Evolutionary conservation across 2,888 invertebrate species (phyloP).

Genomic region (Conistra vaccinii): DNA sequence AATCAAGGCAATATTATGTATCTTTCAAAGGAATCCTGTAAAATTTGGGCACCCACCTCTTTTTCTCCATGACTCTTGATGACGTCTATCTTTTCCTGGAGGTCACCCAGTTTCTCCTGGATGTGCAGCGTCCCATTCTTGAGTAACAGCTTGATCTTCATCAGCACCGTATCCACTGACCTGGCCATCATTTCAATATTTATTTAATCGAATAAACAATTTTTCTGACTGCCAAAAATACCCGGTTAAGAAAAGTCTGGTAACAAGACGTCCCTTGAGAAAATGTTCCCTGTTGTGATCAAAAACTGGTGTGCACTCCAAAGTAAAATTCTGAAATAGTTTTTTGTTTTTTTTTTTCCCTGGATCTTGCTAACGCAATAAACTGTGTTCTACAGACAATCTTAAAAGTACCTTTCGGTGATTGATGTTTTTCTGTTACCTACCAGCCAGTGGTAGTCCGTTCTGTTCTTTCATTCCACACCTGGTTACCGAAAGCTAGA

Average conservation of each 20-base stretch:
- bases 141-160: slow-evolving; percentile 83
- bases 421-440: background rate
- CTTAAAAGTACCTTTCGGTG: background rate
- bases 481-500: background rate
- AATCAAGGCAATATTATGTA: background rate
- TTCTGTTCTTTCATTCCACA: background rate
- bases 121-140: slow-evolving; percentile 85
- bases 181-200: slow-evolving; percentile 62
- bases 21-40: background rate
- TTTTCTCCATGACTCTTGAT: slow-evolving; percentile 75
- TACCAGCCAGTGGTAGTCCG: background rate
- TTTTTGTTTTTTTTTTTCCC: background rate
- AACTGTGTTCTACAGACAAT: no score
- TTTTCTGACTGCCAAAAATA: background rate
- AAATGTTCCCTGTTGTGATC: background rate
- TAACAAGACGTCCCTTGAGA: background rate
- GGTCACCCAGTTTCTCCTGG: slow-evolving; percentile 79
- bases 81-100: slow-evolving; percentile 76
- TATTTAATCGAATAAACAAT: background rate
- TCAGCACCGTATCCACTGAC: slow-evolving; percentile 84
- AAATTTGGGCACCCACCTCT: slow-evolving; percentile 68
- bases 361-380: no score
- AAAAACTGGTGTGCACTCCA: background rate
- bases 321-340: background rate
- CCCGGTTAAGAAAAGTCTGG: background rate